Conservation (phyloP, 2,888 invertebrate species). For the Caenorhabditis sulstoni region DNA sequence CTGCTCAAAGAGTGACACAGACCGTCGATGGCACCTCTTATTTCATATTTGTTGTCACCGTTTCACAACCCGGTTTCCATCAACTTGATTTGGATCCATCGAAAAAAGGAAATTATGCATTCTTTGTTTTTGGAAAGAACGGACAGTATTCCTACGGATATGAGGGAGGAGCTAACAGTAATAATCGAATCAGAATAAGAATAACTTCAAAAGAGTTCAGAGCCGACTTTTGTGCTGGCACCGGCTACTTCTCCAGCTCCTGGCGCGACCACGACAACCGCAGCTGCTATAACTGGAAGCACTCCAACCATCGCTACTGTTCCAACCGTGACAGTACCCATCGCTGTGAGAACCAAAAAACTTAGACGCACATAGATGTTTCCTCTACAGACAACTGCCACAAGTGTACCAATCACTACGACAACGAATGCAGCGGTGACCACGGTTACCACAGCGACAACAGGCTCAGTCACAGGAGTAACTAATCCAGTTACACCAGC, state of each 20-base stretch:
- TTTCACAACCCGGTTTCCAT: conserved; percentile 52
- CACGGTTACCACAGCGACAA: too few relatives aligned
- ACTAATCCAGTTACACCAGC: conserved; percentile 11
- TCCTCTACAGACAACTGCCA: too few relatives aligned
- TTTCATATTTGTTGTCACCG: conserved; percentile 22
- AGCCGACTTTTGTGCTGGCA: conserved; percentile 54
- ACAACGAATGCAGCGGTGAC: too few relatives aligned
- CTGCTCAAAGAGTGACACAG: conserved; percentile 19
- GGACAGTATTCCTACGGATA: conserved; percentile 61
- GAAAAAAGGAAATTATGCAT: conserved; percentile 42
- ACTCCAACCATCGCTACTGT: not conserved
- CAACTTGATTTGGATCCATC: conserved; percentile 15
- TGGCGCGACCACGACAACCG: conserved; percentile 19
- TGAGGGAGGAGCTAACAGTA: conserved; percentile 58
- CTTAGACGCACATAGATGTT: too few relatives aligned
- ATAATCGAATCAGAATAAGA: too few relatives aligned
- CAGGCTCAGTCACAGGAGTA: conserved; percentile 21
- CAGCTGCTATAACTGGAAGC: not conserved
- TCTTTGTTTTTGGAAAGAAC: conserved; percentile 58
- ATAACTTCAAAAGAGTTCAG: conserved; percentile 32
- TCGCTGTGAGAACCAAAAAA: not conserved
- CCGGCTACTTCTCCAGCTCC: conserved; percentile 37
- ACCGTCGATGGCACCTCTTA: conserved; percentile 36
- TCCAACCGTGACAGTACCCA: conserved; percentile 21
- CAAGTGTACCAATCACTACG: not conserved